A percentile compares a stretch with the other conserved stretches of the same genome.
Conservation (phyloP, 1,140 invertebrate genomes). For the Aricia agestis region DNA sequence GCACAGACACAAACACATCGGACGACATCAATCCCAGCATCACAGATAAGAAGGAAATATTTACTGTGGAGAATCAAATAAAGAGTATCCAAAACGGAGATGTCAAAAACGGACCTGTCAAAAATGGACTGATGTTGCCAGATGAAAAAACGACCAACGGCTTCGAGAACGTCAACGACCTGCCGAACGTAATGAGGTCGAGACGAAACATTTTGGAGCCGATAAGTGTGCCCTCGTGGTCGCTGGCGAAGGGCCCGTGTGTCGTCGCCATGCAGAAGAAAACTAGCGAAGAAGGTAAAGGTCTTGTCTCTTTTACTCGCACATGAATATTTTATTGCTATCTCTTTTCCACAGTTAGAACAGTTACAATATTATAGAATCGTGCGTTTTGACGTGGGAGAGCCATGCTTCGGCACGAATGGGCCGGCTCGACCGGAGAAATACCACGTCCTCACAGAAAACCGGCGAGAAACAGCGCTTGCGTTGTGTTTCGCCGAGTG, state of each 20-base stretch:
- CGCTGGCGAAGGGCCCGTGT: constrained; percentile 65
- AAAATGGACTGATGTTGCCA: constrained; percentile 36
- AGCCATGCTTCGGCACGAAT: too few relatives aligned
- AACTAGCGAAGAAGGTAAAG: constrained; percentile 40
- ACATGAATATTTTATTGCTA: too few relatives aligned
- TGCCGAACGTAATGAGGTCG: constrained; percentile 52
- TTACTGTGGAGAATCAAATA: constrained; percentile 61
- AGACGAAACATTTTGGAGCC: constrained; percentile 68
- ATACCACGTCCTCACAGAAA: too few relatives aligned
- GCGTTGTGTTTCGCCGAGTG: too few relatives aligned
- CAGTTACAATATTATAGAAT: too few relatives aligned
- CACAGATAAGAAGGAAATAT: constrained; percentile 47
- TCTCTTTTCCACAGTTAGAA: too few relatives aligned
- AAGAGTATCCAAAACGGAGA: neutral
- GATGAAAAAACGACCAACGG: constrained; percentile 23
- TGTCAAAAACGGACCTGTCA: constrained; percentile 8
- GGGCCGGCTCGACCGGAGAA: too few relatives aligned
- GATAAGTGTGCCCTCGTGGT: constrained; percentile 66
- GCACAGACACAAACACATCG: constrained; percentile 60
- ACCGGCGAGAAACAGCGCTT: too few relatives aligned
- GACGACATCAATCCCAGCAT: constrained; percentile 59
- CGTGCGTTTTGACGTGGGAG: too few relatives aligned
- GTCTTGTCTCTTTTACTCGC: too few relatives aligned
- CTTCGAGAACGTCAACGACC: constrained; percentile 34
- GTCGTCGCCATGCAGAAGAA: constrained; percentile 58